Percentiles rank a stretch among this genome's conserved stretches.
phyloP scores from a whole-genome alignment of 2,113 vertebrate species.

The Caranx melampygus region DNA sequence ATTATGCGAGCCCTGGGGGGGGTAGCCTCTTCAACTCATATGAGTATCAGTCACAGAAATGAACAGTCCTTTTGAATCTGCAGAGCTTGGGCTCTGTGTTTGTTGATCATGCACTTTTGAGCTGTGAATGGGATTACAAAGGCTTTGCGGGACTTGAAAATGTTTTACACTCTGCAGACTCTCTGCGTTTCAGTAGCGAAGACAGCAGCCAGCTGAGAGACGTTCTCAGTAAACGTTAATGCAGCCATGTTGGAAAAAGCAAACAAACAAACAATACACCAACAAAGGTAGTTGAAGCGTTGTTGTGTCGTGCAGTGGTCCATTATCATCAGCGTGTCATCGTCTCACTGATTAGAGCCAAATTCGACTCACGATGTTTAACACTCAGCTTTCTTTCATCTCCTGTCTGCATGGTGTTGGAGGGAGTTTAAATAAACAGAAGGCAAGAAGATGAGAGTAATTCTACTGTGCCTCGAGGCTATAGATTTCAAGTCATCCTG shows the following conservation, averaged over 20 bases:
- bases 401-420: conserved; percentile 25
- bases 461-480: conserved; percentile 45
- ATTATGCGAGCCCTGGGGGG: conserved; percentile 23
- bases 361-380: conserved; percentile 21
- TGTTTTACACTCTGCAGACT: neutral
- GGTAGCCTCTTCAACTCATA: conserved; percentile 19
- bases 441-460: conserved; percentile 24
- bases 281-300: neutral
- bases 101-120: conserved; percentile 24
- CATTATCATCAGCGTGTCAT: conserved; percentile 24
- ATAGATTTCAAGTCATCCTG: conserved; percentile 44
- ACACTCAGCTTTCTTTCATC: conserved; percentile 25
- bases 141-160: neutral
- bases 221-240: neutral
- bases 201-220: neutral
- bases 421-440: conserved; percentile 56
- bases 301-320: neutral
- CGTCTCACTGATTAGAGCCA: conserved; percentile 45
- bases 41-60: conserved; percentile 21
- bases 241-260: neutral
- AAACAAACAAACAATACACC: neutral
- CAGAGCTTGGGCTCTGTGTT: conserved; percentile 4
- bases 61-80: conserved; percentile 6
- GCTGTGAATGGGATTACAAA: conserved; percentile 17
- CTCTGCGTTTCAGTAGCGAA: neutral